Evolutionary conservation across 2,113 vertebrate species (phyloP).

Genomic region (Petroica traversi): DNA sequence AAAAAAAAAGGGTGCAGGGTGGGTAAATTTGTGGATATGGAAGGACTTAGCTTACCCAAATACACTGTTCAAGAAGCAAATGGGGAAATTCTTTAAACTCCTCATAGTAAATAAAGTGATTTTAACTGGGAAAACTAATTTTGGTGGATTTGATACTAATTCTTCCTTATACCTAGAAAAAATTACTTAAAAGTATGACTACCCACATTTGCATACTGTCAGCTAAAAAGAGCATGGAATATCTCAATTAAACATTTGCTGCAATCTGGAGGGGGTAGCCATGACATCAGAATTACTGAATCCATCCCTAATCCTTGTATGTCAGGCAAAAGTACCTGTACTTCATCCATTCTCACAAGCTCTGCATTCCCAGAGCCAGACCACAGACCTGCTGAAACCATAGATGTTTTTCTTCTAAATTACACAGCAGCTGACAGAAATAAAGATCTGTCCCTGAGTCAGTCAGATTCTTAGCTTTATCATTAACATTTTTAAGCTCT

Average conservation of each 20-base stretch:
- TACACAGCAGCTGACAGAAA: not conserved
- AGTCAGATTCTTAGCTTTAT: not conserved
- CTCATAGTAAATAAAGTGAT: not conserved
- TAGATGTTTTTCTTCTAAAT: not conserved
- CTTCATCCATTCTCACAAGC: not conserved
- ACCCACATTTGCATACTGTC: not conserved
- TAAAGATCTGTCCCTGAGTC: not conserved
- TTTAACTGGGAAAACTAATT: not conserved
- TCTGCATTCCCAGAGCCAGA: not conserved
- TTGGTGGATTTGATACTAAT: not conserved
- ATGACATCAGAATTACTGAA: not conserved
- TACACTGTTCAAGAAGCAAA: not conserved
- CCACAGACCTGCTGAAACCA: not conserved
- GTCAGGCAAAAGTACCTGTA: not conserved
- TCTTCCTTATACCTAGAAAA: not conserved
- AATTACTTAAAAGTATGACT: not conserved
- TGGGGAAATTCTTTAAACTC: not conserved
- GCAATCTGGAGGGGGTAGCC: not conserved
- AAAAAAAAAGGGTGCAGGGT: accelerated
- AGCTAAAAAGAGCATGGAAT: not conserved
- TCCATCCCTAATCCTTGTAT: not conserved
- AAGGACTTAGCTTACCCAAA: not conserved
- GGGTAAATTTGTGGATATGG: not conserved
- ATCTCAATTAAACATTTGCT: not conserved
- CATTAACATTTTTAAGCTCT: not conserved